Conservation (phyloP, 2,113 vertebrate genomes). For the Hylia prasina region DNA sequence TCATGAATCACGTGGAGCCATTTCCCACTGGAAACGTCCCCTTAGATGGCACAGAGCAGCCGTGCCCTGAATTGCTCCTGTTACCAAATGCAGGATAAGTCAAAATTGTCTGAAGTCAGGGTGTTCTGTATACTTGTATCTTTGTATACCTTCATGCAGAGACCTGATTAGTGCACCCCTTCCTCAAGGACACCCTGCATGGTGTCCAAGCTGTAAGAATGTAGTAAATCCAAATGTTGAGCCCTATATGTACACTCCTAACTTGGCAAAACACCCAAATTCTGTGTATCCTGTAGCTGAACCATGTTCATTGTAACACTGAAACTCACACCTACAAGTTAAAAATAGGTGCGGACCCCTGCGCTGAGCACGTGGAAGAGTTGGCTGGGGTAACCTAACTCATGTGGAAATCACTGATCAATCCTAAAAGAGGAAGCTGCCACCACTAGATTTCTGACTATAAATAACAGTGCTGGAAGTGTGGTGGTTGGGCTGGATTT, state of each 20-base stretch:
- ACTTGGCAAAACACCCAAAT: not conserved
- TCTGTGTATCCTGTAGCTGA: not conserved
- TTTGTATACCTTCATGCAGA: fast-evolving
- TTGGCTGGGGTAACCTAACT: not conserved
- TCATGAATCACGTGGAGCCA: not conserved
- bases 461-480: not conserved
- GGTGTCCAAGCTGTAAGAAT: too few relatives aligned
- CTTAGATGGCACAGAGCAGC: not conserved
- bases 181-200: not conserved
- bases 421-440: too few relatives aligned
- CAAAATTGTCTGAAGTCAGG: not conserved
- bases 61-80: fast-evolving
- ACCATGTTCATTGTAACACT: fast-evolving
- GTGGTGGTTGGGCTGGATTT: not conserved
- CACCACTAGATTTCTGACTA: not conserved
- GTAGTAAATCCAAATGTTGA: not conserved
- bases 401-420: not conserved
- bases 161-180: not conserved
- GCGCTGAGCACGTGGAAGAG: fast-evolving
- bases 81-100: fast-evolving
- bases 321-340: not conserved
- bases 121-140: not conserved
- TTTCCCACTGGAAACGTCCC: not conserved
- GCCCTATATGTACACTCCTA: not conserved
- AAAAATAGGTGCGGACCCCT: not conserved